Percentiles rank a stretch among this genome's conserved stretches.
These are phyloP conservation scores for Phaenicophaeus curvirostris DNA, from an alignment of 2,797 vertebrate genomes.

Conservation along the genomic window DNA sequence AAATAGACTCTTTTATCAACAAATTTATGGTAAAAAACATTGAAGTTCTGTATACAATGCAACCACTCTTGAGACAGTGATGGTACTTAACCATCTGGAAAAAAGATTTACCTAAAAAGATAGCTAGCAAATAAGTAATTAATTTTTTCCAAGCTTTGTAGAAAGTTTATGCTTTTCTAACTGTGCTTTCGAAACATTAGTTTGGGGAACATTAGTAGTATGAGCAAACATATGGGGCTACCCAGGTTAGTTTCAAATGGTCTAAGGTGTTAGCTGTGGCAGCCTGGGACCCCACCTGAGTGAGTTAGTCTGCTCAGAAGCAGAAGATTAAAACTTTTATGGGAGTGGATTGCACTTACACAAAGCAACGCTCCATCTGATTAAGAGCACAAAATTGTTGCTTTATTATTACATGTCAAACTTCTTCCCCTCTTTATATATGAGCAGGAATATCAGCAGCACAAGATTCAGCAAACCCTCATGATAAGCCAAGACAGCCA, in stretches of 20 bases:
- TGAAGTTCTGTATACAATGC: background rate
- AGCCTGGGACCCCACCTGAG: background rate
- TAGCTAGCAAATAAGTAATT: background rate
- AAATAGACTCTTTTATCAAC: background rate
- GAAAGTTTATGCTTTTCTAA: background rate
- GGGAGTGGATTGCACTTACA: background rate
- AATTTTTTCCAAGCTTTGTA: background rate
- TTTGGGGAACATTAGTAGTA: background rate
- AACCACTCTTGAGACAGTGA: background rate
- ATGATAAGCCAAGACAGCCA: background rate
- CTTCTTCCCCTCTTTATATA: background rate
- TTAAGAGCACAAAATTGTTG: background rate
- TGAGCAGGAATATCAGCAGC: background rate
- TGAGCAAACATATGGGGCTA: fast-evolving
- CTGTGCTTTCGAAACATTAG: background rate
- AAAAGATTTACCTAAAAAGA: background rate
- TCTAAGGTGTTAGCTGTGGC: background rate
- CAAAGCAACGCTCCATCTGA: background rate
- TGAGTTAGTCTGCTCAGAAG: background rate
- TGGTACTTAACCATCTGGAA: background rate
- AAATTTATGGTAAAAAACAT: background rate
- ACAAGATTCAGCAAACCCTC: background rate
- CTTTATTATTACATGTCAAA: background rate
- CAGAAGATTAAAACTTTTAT: background rate
- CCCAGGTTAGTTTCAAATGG: background rate